Evolutionary conservation across 2,797 vertebrate species (phyloP), one percentile per base, ranked within the genome.

Genomic region (Zonotrichia albicollis): DNA sequence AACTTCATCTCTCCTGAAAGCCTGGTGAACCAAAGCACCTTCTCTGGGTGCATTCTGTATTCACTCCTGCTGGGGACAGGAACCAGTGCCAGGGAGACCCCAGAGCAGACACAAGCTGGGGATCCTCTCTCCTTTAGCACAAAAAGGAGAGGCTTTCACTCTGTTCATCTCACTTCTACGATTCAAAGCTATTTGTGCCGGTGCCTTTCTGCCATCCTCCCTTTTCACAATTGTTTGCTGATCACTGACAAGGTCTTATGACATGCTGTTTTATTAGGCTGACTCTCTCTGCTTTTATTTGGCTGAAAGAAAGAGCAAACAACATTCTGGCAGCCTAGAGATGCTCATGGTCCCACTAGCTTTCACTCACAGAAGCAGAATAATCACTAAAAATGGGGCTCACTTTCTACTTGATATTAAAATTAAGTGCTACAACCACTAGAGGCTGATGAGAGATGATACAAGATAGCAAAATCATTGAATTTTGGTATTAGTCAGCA

Each of bases 1-100:
- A 43, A 51, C 72, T 64, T 43, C 9, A 0, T 29, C 40, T 60
- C 45, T 75, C 0, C 0, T n/a, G 36, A 64, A 75, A 67, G 20
- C 13, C 26, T 60, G 9, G 48, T 51, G 65, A 68, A 29, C 26
- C 57, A 61, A 34, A 45, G 4, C 6, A 19, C 27, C 22, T 77
- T 9, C 48, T 72, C 51, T 57, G 32, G 17, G 22, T 55, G 48
- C 36, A 45, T 36, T 54, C 72, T 57, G 83, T 40, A 32, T 79
- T 65, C 67, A 21, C 4, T 89, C 26, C 62, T 40, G 13, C 45
- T 16, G 5, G 14, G 68, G 29, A 45, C 10, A 19, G 30, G 32
- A 82, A 43, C 16, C 7, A 75, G 30, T 3, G 2, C 23, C 3
- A 2, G 30, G 22, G 85, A 83, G 30, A 51, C 10, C 26, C 26